Evolutionary conservation across 2,888 invertebrate genomes (phyloP), one percentile per base, ranked within the genome.

Genomic region (Emmelina monodactyla): DNA sequence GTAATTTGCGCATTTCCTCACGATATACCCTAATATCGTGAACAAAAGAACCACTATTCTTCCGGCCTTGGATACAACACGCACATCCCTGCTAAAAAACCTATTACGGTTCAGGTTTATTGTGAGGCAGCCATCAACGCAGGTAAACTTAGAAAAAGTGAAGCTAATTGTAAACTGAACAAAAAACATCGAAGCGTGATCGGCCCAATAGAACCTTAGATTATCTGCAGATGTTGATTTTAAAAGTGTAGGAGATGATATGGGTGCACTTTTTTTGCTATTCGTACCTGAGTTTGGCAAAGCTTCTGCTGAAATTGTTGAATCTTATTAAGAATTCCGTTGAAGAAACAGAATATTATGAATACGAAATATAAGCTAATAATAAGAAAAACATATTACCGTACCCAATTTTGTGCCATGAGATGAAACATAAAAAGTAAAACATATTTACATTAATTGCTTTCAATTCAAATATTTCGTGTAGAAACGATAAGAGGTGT

Each of bases 1-100:
- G 51, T 58, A 63, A 63, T 68, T 66, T 68, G 62, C 60, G 59
- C 61, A 63, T 69, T 67, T 71, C 68, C 67, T 66, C 59, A 60
- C 58, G 55, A 55, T 59, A 55, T 59, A 53, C 58, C 55, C 58
- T 55, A 61, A 68, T 65, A 68, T 62, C 56, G 51, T 52, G 59
- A 58, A 73, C 64, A 68, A 70, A 66, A 50, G 59, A 57, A 61
- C 64, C 62, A 60, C 66, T 68, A 76, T 75, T 71, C 76, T 78
- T 78, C 76, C 75, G 75, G 70, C 69, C 66, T 62, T 61, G 57
- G 61, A 60, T 63, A 58, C 61, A 62, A 71, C 75, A 75, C 75
- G 76, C 70, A 73, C 65, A 65, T 73, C 69, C 69, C 62, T 43
- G 50, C 55, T 64, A 58, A 56, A 50, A 55, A 66, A 55, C 50